Percentiles rank a stretch among this genome's conserved stretches.
These are phyloP conservation scores for Drosophila neocordata DNA, from an alignment of 1,140 invertebrate species.

Conservation along the genomic window DNA sequence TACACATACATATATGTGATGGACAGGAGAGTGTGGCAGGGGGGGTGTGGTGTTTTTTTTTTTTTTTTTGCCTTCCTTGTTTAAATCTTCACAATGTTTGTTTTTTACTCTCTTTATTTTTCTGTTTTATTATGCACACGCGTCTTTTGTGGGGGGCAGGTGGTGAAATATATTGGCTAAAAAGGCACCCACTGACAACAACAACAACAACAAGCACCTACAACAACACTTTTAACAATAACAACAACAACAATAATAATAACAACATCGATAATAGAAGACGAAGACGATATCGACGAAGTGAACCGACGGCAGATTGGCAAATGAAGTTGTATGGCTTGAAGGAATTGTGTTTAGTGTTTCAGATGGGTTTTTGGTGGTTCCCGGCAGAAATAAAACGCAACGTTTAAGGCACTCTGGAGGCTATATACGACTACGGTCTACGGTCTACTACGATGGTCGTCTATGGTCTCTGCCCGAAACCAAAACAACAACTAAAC, in stretches of 20 bases:
- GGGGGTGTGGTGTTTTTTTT: background rate
- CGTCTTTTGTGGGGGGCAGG: slow-evolving; percentile 18
- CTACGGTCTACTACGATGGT: background rate
- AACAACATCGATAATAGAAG: slow-evolving; percentile 7
- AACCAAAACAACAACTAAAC: slow-evolving; percentile 16
- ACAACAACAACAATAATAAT: slow-evolving; percentile 2
- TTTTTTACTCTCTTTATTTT: slow-evolving; percentile 4
- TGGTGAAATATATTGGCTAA: slow-evolving; percentile 32
- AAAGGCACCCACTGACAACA: background rate
- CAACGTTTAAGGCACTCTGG: too few relatives aligned
- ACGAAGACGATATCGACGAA: slow-evolving; percentile 3
- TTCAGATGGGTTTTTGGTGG: background rate
- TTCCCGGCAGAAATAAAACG: slow-evolving; percentile 15
- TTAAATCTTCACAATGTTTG: slow-evolving; percentile 43
- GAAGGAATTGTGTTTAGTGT: background rate
- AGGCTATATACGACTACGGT: slow-evolving; percentile 10
- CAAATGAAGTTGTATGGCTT: slow-evolving; percentile 22
- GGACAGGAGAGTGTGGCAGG: background rate
- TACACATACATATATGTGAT: background rate
- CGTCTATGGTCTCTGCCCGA: slow-evolving; percentile 1
- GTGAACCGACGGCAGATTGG: slow-evolving; percentile 21
- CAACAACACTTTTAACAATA: slow-evolving; percentile 8
- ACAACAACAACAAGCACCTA: slow-evolving; percentile 27
- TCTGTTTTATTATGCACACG: slow-evolving; percentile 37
- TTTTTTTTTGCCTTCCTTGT: slow-evolving; percentile 36